These are phyloP conservation scores for Bufotes viridis DNA, from an alignment of 2,797 vertebrate genomes.

Conservation along the genomic window DNA sequence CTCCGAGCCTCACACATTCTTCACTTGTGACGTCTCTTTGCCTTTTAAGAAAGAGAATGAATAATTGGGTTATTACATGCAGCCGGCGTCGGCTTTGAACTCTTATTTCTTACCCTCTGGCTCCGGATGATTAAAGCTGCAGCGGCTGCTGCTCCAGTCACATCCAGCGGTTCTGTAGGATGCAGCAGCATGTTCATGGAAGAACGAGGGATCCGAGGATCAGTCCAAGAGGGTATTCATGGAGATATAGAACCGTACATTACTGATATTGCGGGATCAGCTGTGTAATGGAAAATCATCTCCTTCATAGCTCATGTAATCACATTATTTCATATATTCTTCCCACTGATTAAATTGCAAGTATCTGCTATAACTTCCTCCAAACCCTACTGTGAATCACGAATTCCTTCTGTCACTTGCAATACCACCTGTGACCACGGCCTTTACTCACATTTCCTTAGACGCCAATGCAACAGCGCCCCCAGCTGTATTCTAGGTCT, in stretches of 20 bases:
- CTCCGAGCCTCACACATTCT: neutral
- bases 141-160: neutral
- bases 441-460: neutral
- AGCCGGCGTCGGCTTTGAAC: slow-evolving; percentile 32
- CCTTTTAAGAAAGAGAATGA: slow-evolving; percentile 39
- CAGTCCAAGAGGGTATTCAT: neutral
- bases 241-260: neutral
- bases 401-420: neutral
- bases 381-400: neutral
- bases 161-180: neutral
- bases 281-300: neutral
- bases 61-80: slow-evolving; percentile 12
- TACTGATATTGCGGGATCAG: neutral
- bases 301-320: neutral
- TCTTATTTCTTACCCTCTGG: slow-evolving; percentile 44
- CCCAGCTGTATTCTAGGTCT: neutral
- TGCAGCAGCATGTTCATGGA: no score
- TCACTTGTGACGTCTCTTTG: slow-evolving; percentile 24
- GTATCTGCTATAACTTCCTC: neutral
- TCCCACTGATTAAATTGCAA: neutral
- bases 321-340: neutral
- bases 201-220: neutral
- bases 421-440: neutral
- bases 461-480: neutral
- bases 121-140: slow-evolving; percentile 27